These are phyloP conservation scores for Drosophila busckii DNA, from an alignment of 1,140 invertebrate species.

Conservation along the genomic window DNA sequence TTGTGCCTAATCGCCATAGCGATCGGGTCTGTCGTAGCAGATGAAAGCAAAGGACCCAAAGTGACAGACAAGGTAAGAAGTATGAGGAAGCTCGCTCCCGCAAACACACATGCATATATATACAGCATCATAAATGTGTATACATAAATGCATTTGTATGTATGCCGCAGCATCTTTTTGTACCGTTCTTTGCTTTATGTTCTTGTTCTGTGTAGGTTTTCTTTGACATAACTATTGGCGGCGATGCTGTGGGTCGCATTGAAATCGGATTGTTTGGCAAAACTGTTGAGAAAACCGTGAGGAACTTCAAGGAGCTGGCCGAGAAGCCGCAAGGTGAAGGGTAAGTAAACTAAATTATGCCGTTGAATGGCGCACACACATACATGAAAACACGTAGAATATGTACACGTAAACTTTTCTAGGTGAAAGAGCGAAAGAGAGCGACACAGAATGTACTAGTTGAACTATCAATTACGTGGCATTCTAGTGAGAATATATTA, in stretches of 20 bases:
- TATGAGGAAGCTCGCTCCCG: neutral
- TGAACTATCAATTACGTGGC: conserved; percentile 66
- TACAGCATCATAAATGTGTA: conserved; percentile 8
- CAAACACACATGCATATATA: conserved; percentile 7
- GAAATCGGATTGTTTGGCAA: conserved; percentile 97
- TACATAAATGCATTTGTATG: conserved; percentile 28
- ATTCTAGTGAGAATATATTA: conserved; percentile 33
- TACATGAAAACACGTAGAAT: conserved; percentile 4
- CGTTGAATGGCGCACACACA: conserved; percentile 7
- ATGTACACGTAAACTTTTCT: conserved; percentile 25
- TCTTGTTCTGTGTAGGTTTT: conserved; percentile 85
- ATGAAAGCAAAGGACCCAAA: conserved; percentile 84
- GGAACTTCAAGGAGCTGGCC: conserved; percentile 94
- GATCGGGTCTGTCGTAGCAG: conserved; percentile 61
- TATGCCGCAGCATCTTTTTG: conserved; percentile 15
- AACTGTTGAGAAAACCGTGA: conserved; percentile 95
- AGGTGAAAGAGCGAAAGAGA: conserved; percentile 48
- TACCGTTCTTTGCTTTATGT: conserved; percentile 27
- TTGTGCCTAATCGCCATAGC: conserved; percentile 61
- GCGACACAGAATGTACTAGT: no score
- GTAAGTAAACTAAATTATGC: conserved; percentile 47
- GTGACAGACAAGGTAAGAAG: conserved; percentile 85
- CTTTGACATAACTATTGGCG: conserved; percentile 96
- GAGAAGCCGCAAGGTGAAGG: conserved; percentile 88
- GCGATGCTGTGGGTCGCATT: conserved; percentile 86